Base-by-base conservation (phyloP, 2,797 vertebrate genomes). In the Spatula clypeata region DNA sequence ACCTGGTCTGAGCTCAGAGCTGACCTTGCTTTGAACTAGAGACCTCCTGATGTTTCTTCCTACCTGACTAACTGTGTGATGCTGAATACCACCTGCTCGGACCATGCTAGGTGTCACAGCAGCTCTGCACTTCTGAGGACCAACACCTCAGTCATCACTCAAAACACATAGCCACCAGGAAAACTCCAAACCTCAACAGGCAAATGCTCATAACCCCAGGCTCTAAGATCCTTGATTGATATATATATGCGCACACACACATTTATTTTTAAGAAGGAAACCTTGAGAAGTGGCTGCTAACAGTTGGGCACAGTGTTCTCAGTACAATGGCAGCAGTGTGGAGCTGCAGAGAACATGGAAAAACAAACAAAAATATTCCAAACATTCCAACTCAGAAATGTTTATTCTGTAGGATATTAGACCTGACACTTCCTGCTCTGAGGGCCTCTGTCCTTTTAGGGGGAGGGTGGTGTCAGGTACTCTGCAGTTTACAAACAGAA, bases 191-290 rank as follows among this genome's bases (percentile, higher is more conserved):
- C 4, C 13, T 34, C 36, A 19, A 38, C n/a, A 49, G 21, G n/a
- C 19, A 87, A 75, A 44, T 3, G 1, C 1, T 40, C 23, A 65
- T 58, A 3, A 8, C 34, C 72, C 8, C 29, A 77, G 51, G 29
- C 21, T 69, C n/a, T 58, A 51, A 8, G 7, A n/a, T 67, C 27
- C 26, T 77, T 53, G 12, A 13, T 73, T 53, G 13, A 13, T 76
- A 54, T 79, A 62, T 45, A 27, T 11, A 17, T 3, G 21, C 10
- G 17, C 42, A 42, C 42, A 42, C 42, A 18, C 42, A 57, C 3
- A 23, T 45, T 10, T 45, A 93, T 93, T 61, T n/a, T 72, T 42
- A 76, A 36, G 21, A 94, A 21, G 40, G 1, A 80, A 88, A 88
- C 21, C 38, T 66, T 55, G 24, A 87, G 85, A 85, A 29, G 13